Base-by-base conservation (phyloP, 2,797 vertebrate species). In the Antennarius maculatus region DNA sequence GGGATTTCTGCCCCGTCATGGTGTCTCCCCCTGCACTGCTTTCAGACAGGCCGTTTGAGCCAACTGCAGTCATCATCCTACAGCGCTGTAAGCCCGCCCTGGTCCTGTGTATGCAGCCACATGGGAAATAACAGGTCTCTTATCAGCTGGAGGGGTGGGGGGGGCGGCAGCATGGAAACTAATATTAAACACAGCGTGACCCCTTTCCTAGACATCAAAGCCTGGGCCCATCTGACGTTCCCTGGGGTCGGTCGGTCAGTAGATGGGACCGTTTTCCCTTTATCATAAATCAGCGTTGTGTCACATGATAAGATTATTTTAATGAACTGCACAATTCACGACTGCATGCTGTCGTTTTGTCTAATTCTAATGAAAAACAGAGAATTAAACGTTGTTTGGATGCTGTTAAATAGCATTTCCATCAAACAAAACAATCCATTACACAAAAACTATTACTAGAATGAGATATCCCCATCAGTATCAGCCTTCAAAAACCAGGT, bases 1-100 rank as follows among this genome's bases (percentile, higher is more conserved):
- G 57, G 55, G 18, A 27, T 87, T 85, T 83, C 73, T 89, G 87
- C 85, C 83, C 71, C 50, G 78, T 89, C 87, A 80, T 51, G 46
- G 71, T 45, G 58, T 39, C 58, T 56, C 54, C 34, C 58, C 46
- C 81, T 72, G 71, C 59, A 46, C 53, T 63, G 61, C 64, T 68
- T 57, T 48, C 6, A 69, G 49, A 63, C 55, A 41, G 57, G 23
- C 27, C n/a, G 34, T 53, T 62, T 66, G 63, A 74, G 57, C 52
- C 54, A 41, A 47, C 69, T 54, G 51, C 80, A 71, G 71, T 66
- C 58, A 14, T 64, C 77, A 72, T 54, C 54, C 61, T 66, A 65
- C 69, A 66, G 31, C 17, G 49, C 61, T 53, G 55, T 63, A 64
- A 64, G 67, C 79, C 66, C 60, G 52, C 63, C 74, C 65, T 74